Evolutionary conservation across 2,113 vertebrate species (phyloP).

Genomic region (Petroica traversi): DNA sequence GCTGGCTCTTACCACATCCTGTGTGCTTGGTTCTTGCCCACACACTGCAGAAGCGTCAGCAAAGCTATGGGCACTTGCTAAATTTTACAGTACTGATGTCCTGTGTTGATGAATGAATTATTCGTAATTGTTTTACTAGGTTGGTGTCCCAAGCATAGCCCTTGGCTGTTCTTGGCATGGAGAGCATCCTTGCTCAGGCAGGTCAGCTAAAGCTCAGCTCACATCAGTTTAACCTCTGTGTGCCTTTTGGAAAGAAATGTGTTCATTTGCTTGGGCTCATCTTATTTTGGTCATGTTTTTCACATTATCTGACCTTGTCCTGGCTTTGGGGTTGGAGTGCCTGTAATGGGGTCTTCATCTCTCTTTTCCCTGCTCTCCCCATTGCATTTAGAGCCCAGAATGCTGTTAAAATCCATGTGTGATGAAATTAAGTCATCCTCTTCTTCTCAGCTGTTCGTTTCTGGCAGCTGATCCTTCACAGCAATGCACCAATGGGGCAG

Average conservation of each 20-base stretch:
- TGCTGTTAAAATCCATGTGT: background rate
- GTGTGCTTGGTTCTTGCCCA: background rate
- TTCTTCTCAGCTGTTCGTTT: background rate
- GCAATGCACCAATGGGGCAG: background rate
- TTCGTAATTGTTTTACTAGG: background rate
- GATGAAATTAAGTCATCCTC: background rate
- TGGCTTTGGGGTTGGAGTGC: background rate
- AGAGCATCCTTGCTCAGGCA: background rate
- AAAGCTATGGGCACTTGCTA: background rate
- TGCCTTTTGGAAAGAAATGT: background rate
- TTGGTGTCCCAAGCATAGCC: background rate
- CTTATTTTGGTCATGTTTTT: background rate
- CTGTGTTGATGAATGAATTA: background rate
- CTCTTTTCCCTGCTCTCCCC: background rate
- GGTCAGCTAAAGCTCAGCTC: background rate
- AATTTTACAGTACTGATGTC: background rate
- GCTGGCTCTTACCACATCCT: background rate
- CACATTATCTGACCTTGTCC: background rate
- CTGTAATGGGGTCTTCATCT: background rate
- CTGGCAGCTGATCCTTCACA: background rate
- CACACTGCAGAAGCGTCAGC: background rate
- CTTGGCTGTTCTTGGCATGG: background rate
- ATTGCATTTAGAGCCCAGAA: background rate
- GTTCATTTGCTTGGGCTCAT: background rate
- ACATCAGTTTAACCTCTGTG: background rate